Conservation (phyloP, 2,797 vertebrate species). For the Anniella stebbinsi region DNA sequence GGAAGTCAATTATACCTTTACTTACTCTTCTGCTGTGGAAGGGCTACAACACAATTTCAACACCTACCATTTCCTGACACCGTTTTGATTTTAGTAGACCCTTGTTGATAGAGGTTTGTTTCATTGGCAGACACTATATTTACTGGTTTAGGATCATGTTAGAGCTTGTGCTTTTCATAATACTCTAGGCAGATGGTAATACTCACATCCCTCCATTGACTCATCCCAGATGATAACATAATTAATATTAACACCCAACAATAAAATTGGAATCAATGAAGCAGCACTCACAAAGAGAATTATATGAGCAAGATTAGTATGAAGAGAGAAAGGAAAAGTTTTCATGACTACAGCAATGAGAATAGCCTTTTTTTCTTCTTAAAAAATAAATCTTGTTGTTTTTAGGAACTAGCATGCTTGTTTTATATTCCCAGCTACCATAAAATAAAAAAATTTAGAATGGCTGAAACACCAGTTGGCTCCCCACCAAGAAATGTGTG, state of each 20-base stretch:
- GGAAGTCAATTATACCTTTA: not conserved
- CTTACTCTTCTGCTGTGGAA: not conserved
- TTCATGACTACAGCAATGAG: not conserved
- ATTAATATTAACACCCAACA: constrained; percentile 5
- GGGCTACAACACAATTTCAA: not conserved
- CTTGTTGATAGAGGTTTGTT: not conserved
- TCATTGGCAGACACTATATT: not conserved
- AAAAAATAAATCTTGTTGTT: not conserved
- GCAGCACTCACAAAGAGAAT: not conserved
- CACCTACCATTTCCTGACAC: not conserved
- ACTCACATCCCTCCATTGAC: not conserved
- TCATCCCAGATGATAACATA: not conserved
- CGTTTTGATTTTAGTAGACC: not conserved
- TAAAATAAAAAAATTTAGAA: constrained; percentile 28
- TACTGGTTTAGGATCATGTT: not conserved
- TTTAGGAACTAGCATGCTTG: not conserved
- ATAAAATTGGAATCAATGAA: not conserved
- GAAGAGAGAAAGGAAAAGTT: not conserved
- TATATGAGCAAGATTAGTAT: not conserved
- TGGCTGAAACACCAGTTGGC: constrained; percentile 9
- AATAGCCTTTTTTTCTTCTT: not conserved
- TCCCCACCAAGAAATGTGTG: constrained; percentile 24
- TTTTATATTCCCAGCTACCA: not conserved
- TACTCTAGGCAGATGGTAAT: not conserved
- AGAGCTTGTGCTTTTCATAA: too few relatives aligned